A percentile compares a stretch with the other conserved stretches of the same genome.
Evolutionary conservation across 2,888 invertebrate genomes (phyloP).

Genomic region (Gari tellinella): DNA sequence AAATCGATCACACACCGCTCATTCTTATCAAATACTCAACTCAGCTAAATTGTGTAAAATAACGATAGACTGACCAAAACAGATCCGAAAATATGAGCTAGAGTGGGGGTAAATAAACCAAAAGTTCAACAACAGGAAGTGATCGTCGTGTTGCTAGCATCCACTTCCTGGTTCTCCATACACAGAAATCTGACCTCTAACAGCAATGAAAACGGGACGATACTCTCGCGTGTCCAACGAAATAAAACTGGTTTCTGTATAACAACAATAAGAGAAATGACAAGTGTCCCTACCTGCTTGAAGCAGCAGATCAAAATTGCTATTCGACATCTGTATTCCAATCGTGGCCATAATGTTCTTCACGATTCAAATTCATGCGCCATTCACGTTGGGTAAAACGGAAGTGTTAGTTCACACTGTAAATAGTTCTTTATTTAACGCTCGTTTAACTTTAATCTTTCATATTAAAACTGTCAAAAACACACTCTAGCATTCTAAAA

Average conservation of each 20-base stretch:
- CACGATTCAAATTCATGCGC: slow-evolving; percentile 62
- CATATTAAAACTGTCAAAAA: too few species aligned
- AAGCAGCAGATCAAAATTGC: slow-evolving; percentile 73
- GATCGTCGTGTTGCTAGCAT: slow-evolving; percentile 61
- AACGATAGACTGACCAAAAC: too few species aligned
- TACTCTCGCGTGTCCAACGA: too few species aligned
- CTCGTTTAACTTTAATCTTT: too few species aligned
- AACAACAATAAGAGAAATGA: too few species aligned
- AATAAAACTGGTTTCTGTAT: too few species aligned
- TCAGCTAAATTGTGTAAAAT: too few species aligned
- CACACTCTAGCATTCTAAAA: too few species aligned
- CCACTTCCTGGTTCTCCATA: slow-evolving; percentile 76
- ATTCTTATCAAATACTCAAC: too few species aligned
- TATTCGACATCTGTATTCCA: slow-evolving; percentile 59
- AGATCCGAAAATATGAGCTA: too few species aligned
- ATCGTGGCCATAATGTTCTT: slow-evolving; percentile 64
- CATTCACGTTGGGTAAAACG: slow-evolving; percentile 64
- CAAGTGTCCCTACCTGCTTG: slow-evolving; percentile 69
- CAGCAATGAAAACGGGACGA: background rate
- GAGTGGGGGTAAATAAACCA: background rate
- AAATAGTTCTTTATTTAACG: slow-evolving; percentile 49
- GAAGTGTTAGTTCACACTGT: slow-evolving; percentile 49
- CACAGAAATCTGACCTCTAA: slow-evolving; percentile 1
- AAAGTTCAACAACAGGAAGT: slow-evolving; percentile 67
- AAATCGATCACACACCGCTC: background rate